Evolutionary conservation across 2,797 vertebrate genomes (phyloP).

Genomic region (Pangasius sanitwongsei): DNA sequence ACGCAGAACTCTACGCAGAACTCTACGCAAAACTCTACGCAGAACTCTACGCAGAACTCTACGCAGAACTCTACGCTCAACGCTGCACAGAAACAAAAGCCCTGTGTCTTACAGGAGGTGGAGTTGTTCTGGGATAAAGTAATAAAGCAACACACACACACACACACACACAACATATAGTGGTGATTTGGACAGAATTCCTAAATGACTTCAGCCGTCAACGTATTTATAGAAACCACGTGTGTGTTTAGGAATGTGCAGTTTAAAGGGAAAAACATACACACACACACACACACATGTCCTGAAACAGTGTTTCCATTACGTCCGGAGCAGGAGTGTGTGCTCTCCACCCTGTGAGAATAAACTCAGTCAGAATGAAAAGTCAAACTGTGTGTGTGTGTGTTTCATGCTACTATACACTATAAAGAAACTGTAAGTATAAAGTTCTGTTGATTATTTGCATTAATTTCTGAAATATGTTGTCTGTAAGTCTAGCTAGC

Average conservation of each 20-base stretch:
- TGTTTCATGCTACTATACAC: background rate
- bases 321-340: background rate
- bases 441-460: no score
- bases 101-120: conserved; percentile 10
- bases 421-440: no score
- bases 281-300: conserved; percentile 11
- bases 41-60: background rate
- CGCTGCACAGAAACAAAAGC: background rate
- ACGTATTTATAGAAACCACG: conserved; percentile 56
- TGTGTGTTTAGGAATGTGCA: conserved; percentile 49
- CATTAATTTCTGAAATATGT: no score
- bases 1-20: background rate
- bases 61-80: background rate
- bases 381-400: conserved; percentile 1
- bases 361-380: background rate
- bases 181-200: conserved; percentile 30
- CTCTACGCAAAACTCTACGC: background rate
- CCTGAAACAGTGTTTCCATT: conserved; percentile 38
- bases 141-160: conserved; percentile 19
- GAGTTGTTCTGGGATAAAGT: background rate
- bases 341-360: background rate
- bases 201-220: conserved; percentile 53
- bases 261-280: conserved; percentile 46
- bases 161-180: conserved; percentile 37
- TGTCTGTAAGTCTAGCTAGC: no score